Evolutionary conservation across 2,888 invertebrate genomes (phyloP).

Genomic region (Heteromurus nitidus): DNA sequence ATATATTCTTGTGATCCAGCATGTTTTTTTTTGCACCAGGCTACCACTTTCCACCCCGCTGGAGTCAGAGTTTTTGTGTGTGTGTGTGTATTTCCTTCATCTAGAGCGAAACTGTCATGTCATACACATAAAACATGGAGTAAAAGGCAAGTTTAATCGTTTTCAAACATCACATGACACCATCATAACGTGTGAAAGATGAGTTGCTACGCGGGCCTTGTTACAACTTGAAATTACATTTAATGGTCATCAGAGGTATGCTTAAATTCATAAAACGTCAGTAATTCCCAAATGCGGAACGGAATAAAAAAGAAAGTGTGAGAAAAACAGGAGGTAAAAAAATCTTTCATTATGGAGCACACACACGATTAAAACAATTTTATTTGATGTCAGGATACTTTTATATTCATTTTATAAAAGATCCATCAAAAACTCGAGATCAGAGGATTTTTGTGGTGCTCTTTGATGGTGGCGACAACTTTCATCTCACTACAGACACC

Average conservation of each 20-base stretch:
- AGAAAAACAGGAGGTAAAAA: no score
- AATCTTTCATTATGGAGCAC: no score
- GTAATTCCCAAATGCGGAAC: neutral
- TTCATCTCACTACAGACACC: no score
- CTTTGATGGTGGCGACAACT: conserved; percentile 4
- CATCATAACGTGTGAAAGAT: conserved; percentile 24
- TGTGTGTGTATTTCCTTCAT: neutral
- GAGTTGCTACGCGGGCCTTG: conserved; percentile 7
- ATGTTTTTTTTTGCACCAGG: no score
- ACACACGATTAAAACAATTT: neutral
- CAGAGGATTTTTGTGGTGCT: neutral
- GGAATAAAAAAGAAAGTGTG: neutral
- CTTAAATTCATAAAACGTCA: conserved; percentile 26
- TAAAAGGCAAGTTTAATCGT: no score
- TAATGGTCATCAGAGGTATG: conserved; percentile 28
- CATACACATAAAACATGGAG: neutral
- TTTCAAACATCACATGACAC: neutral
- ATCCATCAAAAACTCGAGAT: conserved; percentile 10
- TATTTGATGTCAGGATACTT: neutral
- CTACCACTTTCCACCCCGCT: no score
- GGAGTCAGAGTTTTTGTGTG: no score
- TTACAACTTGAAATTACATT: conserved; percentile 25
- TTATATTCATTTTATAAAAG: no score
- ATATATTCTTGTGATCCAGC: no score
- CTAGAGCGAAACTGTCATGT: neutral